Conservation (phyloP, 2,113 vertebrate genomes). For the Vidua macroura region DNA sequence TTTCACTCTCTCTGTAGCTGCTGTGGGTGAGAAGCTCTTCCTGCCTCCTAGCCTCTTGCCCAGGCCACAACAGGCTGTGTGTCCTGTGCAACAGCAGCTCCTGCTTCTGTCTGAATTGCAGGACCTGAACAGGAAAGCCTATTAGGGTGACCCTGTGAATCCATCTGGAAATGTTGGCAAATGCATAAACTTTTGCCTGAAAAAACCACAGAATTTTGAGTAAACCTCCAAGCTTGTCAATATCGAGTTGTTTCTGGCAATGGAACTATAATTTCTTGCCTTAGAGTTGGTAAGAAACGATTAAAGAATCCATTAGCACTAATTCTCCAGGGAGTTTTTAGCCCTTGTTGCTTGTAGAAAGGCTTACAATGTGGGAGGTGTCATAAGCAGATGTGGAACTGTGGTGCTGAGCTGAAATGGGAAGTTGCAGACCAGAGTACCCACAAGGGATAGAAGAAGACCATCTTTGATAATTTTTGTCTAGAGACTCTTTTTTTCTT, state of each 20-base stretch:
- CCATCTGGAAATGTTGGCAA: neutral
- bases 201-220: neutral
- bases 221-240: neutral
- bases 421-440: neutral
- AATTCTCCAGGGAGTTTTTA: neutral
- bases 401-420: neutral
- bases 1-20: neutral
- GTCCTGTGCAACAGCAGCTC: neutral
- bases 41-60: neutral
- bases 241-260: neutral
- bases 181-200: neutral
- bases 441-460: neutral
- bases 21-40: neutral
- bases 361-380: neutral
- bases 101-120: neutral
- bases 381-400: neutral
- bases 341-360: neutral
- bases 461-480: neutral
- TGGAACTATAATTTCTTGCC: neutral
- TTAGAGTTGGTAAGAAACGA: neutral
- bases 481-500: neutral
- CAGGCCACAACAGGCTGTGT: rapidly evolving
- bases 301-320: neutral
- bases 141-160: neutral
- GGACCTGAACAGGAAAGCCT: neutral